Evolutionary conservation across 2,113 vertebrate genomes (phyloP).

Genomic region (Macquaria australasica): DNA sequence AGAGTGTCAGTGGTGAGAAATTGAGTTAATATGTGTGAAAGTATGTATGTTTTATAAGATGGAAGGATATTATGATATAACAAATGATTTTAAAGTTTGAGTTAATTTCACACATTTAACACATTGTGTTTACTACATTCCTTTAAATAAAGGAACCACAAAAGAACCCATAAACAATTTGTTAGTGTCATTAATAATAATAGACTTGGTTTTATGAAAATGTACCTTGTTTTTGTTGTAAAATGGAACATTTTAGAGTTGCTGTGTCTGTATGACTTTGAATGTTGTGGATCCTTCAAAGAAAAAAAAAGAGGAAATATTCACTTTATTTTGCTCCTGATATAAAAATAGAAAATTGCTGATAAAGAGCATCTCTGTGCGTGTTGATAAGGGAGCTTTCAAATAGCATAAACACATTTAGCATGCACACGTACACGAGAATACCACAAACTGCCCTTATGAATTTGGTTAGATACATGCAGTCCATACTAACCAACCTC

Average conservation of each 20-base stretch:
- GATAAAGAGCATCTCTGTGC: background rate
- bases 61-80: background rate
- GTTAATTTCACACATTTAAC: background rate
- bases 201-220: background rate
- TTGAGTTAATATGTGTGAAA: background rate
- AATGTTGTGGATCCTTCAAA: background rate
- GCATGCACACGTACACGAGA: background rate
- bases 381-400: background rate
- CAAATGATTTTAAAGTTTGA: background rate
- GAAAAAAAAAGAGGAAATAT: background rate
- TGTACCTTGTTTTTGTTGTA: background rate
- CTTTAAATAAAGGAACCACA: background rate
- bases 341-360: background rate
- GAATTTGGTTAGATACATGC: constrained; percentile 19
- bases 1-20: background rate
- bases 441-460: constrained; percentile 21
- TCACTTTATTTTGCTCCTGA: background rate
- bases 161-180: background rate
- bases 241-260: background rate
- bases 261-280: background rate
- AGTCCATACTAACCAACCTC: constrained; percentile 56
- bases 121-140: background rate
- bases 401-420: background rate
- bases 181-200: background rate
- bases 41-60: background rate